A percentile compares a stretch with the other conserved stretches of the same genome.
These are phyloP conservation scores for Folsomia candida DNA, from an alignment of 2,888 invertebrate genomes.

Conservation along the genomic window DNA sequence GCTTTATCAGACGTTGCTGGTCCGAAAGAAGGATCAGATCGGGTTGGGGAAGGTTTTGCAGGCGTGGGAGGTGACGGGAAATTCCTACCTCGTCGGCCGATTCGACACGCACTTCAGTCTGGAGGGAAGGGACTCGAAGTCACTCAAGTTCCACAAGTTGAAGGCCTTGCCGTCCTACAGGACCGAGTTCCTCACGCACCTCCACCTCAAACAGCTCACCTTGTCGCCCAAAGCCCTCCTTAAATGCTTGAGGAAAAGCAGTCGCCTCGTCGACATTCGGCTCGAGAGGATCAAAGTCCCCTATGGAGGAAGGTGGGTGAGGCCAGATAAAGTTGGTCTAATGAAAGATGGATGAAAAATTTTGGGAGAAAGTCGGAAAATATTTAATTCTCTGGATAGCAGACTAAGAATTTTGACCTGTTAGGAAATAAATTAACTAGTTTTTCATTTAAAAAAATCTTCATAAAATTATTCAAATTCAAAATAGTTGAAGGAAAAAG, in stretches of 20 bases:
- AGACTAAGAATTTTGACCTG: too few relatives aligned
- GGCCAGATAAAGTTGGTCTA: too few relatives aligned
- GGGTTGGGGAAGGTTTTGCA: conserved; percentile 30
- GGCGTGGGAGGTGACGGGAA: conserved; percentile 38
- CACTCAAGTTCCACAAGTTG: conserved; percentile 37
- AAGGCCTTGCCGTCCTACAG: conserved; percentile 33
- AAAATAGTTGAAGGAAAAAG: too few relatives aligned
- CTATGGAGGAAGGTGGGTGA: conserved; percentile 30
- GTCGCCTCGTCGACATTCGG: conserved; percentile 27
- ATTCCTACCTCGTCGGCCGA: conserved; percentile 33
- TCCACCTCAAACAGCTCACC: conserved; percentile 27
- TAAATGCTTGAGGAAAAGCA: conserved; percentile 34
- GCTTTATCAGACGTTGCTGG: conserved; percentile 31
- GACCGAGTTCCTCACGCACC: conserved; percentile 36
- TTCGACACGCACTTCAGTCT: conserved; percentile 35
- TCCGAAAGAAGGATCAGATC: conserved; percentile 12
- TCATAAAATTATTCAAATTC: too few relatives aligned
- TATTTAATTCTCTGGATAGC: too few relatives aligned
- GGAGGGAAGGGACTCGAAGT: conserved; percentile 34
- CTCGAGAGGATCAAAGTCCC: conserved; percentile 34
- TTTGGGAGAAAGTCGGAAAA: too few relatives aligned
- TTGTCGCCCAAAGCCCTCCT: conserved; percentile 35
- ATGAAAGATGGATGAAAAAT: too few relatives aligned
- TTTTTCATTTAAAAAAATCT: too few relatives aligned
- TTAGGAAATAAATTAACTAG: too few relatives aligned